Base-by-base conservation (phyloP, 2,113 vertebrate genomes). In the Ariopsis seemanni region DNA sequence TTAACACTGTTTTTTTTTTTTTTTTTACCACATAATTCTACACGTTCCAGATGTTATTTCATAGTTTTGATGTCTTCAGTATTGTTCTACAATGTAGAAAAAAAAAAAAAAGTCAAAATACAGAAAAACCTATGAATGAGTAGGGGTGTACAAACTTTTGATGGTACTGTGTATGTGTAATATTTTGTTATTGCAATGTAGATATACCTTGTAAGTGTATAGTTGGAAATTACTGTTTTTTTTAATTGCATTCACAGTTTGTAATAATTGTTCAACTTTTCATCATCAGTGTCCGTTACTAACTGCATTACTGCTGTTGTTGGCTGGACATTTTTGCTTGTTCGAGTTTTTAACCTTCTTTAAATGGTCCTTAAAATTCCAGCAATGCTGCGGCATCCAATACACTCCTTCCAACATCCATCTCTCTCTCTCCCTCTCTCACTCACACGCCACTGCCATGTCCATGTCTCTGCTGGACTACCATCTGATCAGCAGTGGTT, bases 401-500 rank as follows among this genome's bases (percentile, higher is more conserved):
- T 15, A n/a, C 74, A 77, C 74, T 20, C 17, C 42, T 48, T 74
- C 18, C 42, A 48, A 42, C 42, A 42, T 42, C 42, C 42, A 42
- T 42, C 42, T 42, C 42, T 42, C 42, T 42, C 42, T 42, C 42
- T 42, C 34, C 0, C 34, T 2, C 34, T 42, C 42, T 3, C 65
- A 67, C 67, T 34, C n/a, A 15, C 69, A 42, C 34, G 42, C 30
- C 34, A 48, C 34, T 71, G 18, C 1, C 22, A 77, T 52, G 48
- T 15, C 75, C 75, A 75, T 22, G 42, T 50, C 42, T 22, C 22
- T 77, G 48, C 50, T 77, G 74, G 7, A 15, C 25, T 53, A 77
- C 53, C 50, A 55, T 55, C 75, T 78, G 50, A 78, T 78, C 50
- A 55, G 75, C 75, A 53, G 11, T 25, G 79, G 57, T 82, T 62